A percentile compares a stretch with the other conserved stretches of the same genome.
Evolutionary conservation across 2,113 vertebrate genomes (phyloP).

Genomic region (Fukomys damarensis): DNA sequence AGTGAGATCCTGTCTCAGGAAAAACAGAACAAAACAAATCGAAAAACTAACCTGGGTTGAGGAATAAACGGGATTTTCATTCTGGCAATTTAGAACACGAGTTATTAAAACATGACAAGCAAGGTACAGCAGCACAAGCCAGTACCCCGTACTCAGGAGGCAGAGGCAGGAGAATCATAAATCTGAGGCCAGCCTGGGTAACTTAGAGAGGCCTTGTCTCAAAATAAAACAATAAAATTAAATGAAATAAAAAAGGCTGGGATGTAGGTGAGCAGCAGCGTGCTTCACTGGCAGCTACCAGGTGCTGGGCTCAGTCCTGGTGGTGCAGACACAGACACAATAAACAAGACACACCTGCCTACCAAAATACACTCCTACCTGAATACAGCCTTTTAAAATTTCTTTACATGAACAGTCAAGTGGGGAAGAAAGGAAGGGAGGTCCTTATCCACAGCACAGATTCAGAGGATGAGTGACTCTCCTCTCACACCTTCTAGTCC

Average conservation of each 20-base stretch:
- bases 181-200: background rate
- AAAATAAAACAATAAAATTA: background rate
- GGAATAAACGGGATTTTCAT: background rate
- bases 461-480: background rate
- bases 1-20: too few relatives aligned
- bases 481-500: background rate
- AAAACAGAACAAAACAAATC: too few relatives aligned
- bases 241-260: background rate
- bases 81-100: background rate
- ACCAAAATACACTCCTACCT: background rate
- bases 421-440: background rate
- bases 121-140: background rate
- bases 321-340: background rate
- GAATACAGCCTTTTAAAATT: background rate
- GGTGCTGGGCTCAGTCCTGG: background rate
- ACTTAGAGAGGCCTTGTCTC: background rate
- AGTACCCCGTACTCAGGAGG: background rate
- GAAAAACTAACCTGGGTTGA: background rate
- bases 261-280: background rate
- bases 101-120: background rate
- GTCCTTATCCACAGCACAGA: constrained; percentile 5
- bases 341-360: background rate
- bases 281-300: background rate
- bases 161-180: too few relatives aligned
- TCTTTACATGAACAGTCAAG: background rate